Evolutionary conservation across 2,797 vertebrate genomes (phyloP).

Genomic region (Phyllotis vaccarum): DNA sequence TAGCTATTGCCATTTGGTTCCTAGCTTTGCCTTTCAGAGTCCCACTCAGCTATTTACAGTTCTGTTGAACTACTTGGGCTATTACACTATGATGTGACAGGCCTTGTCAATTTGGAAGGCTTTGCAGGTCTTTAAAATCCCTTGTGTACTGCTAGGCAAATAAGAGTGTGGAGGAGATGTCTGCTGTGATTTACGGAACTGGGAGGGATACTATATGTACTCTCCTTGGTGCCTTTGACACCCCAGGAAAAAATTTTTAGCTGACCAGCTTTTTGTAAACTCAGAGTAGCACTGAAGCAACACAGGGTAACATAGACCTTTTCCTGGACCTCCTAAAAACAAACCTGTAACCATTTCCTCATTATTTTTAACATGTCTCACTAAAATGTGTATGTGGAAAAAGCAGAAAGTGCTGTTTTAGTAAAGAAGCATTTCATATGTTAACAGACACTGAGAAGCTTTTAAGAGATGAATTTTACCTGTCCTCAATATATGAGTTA

Average conservation of each 20-base stretch:
- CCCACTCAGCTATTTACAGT: background rate
- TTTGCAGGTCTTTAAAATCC: background rate
- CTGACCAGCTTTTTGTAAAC: background rate
- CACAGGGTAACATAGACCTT: background rate
- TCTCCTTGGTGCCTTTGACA: background rate
- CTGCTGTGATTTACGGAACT: background rate
- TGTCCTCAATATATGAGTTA: conserved; percentile 24
- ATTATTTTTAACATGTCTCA: background rate
- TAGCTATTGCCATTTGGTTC: background rate
- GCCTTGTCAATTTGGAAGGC: background rate
- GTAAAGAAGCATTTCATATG: background rate
- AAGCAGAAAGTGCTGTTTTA: background rate
- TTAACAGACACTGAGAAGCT: background rate
- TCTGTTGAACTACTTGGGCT: background rate
- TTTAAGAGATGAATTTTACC: background rate
- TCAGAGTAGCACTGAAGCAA: background rate
- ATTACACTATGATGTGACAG: background rate
- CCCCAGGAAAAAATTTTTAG: background rate
- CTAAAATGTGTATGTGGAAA: too few species aligned
- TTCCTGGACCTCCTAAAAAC: background rate
- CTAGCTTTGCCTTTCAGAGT: background rate
- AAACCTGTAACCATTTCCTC: background rate
- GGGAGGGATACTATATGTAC: background rate
- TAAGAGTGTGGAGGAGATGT: too few species aligned
- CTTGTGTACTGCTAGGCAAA: background rate